Evolutionary conservation across 2,888 invertebrate genomes (phyloP).

Genomic region (Clitarchus hookeri): DNA sequence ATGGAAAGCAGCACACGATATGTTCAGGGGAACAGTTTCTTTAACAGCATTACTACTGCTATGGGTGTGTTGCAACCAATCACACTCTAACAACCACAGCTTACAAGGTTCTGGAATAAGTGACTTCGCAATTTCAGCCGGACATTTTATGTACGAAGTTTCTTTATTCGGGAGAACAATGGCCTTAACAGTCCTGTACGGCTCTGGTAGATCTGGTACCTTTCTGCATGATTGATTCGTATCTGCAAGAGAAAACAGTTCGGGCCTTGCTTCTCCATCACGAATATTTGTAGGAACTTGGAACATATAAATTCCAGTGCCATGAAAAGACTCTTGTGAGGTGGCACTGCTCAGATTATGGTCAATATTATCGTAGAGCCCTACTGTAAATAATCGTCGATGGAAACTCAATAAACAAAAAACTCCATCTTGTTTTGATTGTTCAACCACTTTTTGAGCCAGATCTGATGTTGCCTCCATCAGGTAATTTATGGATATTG

Average conservation of each 20-base stretch:
- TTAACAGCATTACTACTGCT: neutral
- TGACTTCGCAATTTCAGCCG: neutral
- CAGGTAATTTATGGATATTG: neutral
- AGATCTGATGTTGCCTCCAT: neutral
- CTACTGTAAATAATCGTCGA: conserved; percentile 1
- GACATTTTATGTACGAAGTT: neutral
- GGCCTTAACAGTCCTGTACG: neutral
- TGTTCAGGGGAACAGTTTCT: neutral
- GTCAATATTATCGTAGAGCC: neutral
- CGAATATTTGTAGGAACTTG: neutral
- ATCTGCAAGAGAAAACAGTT: neutral
- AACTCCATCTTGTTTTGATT: neutral
- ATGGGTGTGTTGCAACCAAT: neutral
- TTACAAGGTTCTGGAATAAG: neutral
- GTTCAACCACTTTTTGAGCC: neutral
- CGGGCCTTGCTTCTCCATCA: neutral
- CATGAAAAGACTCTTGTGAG: neutral
- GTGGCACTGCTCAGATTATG: neutral
- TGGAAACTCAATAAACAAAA: conserved; percentile 5
- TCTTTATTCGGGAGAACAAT: conserved; percentile 6
- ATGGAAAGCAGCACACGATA: neutral
- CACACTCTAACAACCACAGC: neutral
- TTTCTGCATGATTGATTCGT: neutral
- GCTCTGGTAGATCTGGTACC: neutral
- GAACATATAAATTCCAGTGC: neutral